phyloP scores from a whole-genome alignment of 2,797 vertebrate genomes.

The Selene dorsalis region DNA sequence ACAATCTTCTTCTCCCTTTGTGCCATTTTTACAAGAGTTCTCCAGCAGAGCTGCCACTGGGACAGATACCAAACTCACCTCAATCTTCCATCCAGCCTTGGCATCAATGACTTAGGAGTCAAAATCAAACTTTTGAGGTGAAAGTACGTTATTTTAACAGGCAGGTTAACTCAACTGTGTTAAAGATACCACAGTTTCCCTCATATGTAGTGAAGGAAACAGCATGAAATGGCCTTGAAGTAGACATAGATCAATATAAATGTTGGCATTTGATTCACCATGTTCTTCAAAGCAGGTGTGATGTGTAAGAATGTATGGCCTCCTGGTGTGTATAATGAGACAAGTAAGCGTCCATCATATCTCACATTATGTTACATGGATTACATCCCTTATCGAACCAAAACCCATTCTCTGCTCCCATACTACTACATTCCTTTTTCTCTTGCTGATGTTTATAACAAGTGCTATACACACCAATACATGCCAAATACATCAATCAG shows the following conservation, averaged over 20 bases:
- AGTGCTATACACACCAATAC: not conserved
- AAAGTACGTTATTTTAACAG: slow-evolving; percentile 21
- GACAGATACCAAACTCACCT: not conserved
- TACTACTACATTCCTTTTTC: not conserved
- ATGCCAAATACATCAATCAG: not conserved
- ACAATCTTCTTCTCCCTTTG: slow-evolving; percentile 24
- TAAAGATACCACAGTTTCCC: slow-evolving; percentile 47
- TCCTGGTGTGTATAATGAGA: slow-evolving; percentile 22
- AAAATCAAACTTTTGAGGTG: slow-evolving; percentile 7
- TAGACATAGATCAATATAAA: slow-evolving; percentile 64
- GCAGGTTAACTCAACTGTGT: slow-evolving; percentile 14
- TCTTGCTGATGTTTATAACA: not conserved
- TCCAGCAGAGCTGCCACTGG: slow-evolving; percentile 7
- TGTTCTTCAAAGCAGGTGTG: slow-evolving; percentile 40
- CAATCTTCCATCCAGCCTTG: not conserved
- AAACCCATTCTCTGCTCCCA: not conserved
- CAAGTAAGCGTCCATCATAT: slow-evolving; percentile 21
- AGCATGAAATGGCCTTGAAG: slow-evolving; percentile 65
- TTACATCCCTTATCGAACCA: not conserved
- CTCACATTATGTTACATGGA: slow-evolving; percentile 13
- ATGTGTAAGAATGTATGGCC: slow-evolving; percentile 19
- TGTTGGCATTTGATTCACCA: slow-evolving; percentile 66
- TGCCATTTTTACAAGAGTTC: slow-evolving; percentile 35
- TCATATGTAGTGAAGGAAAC: slow-evolving; percentile 61
- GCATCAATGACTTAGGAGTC: slow-evolving; percentile 26